Percentiles rank a stretch among this genome's conserved stretches.
Conservation (phyloP, 2,888 invertebrate species). For the Rugalucina vietnamica region DNA sequence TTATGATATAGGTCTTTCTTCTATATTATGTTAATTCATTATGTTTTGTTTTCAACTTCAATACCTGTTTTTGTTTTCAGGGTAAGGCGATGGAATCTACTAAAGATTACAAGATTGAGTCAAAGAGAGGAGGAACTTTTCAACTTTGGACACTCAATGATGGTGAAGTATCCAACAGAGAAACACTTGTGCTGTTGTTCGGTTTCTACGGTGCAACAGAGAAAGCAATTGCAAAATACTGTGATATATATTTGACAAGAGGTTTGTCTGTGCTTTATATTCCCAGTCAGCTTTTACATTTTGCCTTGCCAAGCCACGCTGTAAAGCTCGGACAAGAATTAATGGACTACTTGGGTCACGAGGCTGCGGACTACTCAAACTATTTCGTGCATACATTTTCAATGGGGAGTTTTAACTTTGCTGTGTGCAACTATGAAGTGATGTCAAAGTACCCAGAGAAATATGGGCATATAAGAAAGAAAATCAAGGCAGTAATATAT, state of each 20-base stretch:
- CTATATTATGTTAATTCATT: too few relatives aligned
- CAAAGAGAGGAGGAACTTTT: background rate
- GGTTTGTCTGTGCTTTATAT: slow-evolving; percentile 72
- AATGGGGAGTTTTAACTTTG: slow-evolving; percentile 75
- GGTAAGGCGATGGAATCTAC: too few relatives aligned
- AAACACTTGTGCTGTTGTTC: slow-evolving; percentile 70
- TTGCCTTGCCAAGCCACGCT: slow-evolving; percentile 74
- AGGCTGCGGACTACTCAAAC: slow-evolving; percentile 44
- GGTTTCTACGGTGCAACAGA: slow-evolving; percentile 71
- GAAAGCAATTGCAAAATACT: slow-evolving; percentile 65
- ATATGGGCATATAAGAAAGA: slow-evolving; percentile 43
- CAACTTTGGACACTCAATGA: background rate
- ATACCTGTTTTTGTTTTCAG: too few relatives aligned
- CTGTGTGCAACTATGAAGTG: slow-evolving; percentile 57
- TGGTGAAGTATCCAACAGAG: background rate
- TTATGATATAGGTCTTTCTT: too few relatives aligned
- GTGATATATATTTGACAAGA: slow-evolving; percentile 64
- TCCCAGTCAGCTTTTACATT: slow-evolving; percentile 66
- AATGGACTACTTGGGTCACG: slow-evolving; percentile 47
- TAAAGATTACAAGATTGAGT: background rate
- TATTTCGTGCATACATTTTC: slow-evolving; percentile 73
- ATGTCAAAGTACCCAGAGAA: slow-evolving; percentile 48
- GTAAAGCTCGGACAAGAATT: slow-evolving; percentile 59
- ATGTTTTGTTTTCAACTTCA: too few relatives aligned
- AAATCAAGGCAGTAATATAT: slow-evolving; percentile 67